phyloP scores from a whole-genome alignment of 2,888 invertebrate species.

The Bellardia pandia region DNA sequence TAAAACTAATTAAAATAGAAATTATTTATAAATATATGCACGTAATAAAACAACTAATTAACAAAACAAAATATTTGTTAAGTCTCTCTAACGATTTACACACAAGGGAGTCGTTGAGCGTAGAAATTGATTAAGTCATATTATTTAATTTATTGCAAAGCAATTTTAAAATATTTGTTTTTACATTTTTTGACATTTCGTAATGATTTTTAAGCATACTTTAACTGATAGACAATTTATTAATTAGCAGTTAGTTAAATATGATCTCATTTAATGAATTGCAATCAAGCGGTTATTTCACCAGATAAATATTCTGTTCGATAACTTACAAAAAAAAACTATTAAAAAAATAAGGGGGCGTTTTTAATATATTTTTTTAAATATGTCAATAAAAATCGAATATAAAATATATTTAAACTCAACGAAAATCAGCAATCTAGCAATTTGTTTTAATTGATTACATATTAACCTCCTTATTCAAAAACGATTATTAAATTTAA shows the following conservation, averaged over 20 bases:
- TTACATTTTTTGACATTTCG: too few species aligned
- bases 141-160: too few species aligned
- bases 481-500: background rate
- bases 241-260: background rate
- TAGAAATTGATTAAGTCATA: conserved; percentile 4
- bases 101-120: background rate
- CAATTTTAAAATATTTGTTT: too few species aligned
- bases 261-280: conserved; percentile 19
- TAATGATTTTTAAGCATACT: too few species aligned
- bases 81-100: background rate
- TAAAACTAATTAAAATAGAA: conserved; percentile 40
- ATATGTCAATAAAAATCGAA: conserved; percentile 12
- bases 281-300: background rate
- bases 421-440: background rate
- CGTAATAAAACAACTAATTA: conserved; percentile 43
- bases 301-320: background rate
- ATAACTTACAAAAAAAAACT: background rate
- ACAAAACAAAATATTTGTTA: conserved; percentile 22
- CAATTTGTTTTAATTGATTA: background rate
- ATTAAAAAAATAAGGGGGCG: conserved; percentile 14
- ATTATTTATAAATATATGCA: conserved; percentile 39
- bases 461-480: too few species aligned
- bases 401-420: background rate
- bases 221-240: background rate
- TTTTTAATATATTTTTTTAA: conserved; percentile 18